Evolutionary conservation across 1,140 invertebrate genomes (phyloP).

Genomic region (Calliopsis andreniformis): DNA sequence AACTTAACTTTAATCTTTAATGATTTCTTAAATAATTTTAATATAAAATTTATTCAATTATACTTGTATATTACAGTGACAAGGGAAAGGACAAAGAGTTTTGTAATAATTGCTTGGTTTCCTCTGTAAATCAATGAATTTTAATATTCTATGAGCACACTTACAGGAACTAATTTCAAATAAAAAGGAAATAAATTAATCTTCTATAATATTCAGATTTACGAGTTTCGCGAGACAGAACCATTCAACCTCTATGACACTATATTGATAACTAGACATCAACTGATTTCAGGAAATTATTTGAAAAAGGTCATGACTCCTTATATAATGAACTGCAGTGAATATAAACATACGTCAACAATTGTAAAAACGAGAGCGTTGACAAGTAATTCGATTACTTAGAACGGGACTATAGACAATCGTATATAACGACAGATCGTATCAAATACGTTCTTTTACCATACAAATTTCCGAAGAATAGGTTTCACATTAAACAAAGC

Average conservation of each 20-base stretch:
- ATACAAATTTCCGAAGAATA: background rate
- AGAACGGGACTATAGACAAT: background rate
- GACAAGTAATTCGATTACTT: background rate
- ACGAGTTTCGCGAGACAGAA: background rate
- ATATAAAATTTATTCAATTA: no score
- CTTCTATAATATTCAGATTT: background rate
- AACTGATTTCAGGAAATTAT: background rate
- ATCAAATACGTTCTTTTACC: background rate
- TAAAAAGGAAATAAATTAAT: background rate
- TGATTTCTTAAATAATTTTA: no score
- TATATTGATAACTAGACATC: background rate
- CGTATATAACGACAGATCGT: background rate
- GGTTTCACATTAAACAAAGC: background rate
- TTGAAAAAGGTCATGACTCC: slow-evolving; percentile 11
- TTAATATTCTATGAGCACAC: background rate
- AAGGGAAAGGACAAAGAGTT: no score
- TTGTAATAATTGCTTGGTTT: no score
- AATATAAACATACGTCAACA: slow-evolving; percentile 3
- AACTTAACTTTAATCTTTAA: no score
- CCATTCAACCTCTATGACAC: background rate
- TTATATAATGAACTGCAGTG: slow-evolving; percentile 41
- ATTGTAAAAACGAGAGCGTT: background rate
- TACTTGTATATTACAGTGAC: no score
- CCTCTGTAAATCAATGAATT: background rate
- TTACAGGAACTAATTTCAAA: background rate